Base-by-base conservation (phyloP, 2,888 invertebrate species). In the Encarsia formosa region DNA sequence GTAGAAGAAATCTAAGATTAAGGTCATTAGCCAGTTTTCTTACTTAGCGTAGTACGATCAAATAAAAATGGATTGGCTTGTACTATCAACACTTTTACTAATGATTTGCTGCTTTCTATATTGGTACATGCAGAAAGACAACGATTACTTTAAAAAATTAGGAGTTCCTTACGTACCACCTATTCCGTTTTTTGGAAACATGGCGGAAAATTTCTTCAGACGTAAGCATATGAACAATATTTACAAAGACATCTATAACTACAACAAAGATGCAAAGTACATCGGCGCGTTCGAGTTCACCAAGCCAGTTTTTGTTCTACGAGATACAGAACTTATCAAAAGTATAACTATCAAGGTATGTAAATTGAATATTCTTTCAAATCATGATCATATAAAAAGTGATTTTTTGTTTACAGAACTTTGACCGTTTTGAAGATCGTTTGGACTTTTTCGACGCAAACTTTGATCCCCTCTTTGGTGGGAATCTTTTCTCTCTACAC, bases 341-440 rank as follows among this genome's bases (percentile, higher is more conserved):
- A 35, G 8, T 5, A 18, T 41, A 3, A 29, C 41, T 3, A 41
- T 41, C 19, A 41, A 41, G 41, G 34, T 34, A 29, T 39, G 19
- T n/a, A n/a, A n/a, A n/a, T n/a, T n/a, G n/a, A n/a, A n/a, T n/a
- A n/a, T n/a, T n/a, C n/a, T n/a, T n/a, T n/a, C n/a, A n/a, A n/a
- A n/a, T n/a, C n/a, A n/a, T n/a, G n/a, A n/a, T n/a, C n/a, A n/a
- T n/a, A n/a, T n/a, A n/a, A n/a, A n/a, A n/a, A n/a, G n/a, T n/a
- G n/a, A n/a, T n/a, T n/a, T n/a, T n/a, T n/a, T n/a, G n/a, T n/a
- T n/a, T n/a, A n/a, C 16, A 47, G 49, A 60, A 61, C 52, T 68
- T 68, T 48, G 65, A 65, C 11, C 52, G 61, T 24, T 65, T 66
- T 42, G 56, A 61, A 0, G 64, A 69, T 54, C 66, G 65, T 45